Conservation (phyloP, 2,888 invertebrate species). For the Tenthredo notha region DNA sequence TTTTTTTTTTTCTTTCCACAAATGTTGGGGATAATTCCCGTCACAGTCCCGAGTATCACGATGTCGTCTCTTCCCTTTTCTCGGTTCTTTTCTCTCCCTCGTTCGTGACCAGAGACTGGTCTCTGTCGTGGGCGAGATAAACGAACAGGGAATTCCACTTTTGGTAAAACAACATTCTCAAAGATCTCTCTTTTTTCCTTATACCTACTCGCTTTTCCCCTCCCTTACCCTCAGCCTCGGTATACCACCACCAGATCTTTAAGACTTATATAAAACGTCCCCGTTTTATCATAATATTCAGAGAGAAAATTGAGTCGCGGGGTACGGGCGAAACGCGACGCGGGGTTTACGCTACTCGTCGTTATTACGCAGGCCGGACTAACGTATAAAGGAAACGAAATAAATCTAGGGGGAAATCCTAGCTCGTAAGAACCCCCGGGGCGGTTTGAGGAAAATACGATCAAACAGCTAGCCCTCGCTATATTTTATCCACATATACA, state of each 20-base stretch:
- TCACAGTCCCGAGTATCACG: neutral
- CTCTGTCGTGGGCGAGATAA: constrained; percentile 17
- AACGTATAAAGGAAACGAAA: constrained; percentile 22
- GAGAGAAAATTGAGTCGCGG: constrained; percentile 47
- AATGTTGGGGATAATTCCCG: neutral
- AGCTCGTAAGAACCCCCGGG: neutral
- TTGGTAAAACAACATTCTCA: constrained; percentile 42
- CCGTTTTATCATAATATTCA: constrained; percentile 46
- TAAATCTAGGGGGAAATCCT: constrained; percentile 26
- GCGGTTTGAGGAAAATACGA: constrained; percentile 10
- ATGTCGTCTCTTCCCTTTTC: neutral
- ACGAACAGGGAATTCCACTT: constrained; percentile 48
- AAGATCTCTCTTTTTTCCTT: neutral
- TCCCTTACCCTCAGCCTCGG: neutral
- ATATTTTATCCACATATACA: neutral
- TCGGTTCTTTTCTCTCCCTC: neutral
- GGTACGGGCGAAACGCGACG: neutral
- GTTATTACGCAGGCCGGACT: constrained; percentile 48
- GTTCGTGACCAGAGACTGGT: neutral
- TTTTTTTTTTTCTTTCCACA: no score
- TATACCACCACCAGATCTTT: neutral
- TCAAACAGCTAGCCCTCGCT: constrained; percentile 3
- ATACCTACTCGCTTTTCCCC: neutral
- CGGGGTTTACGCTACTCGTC: neutral
- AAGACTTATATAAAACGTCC: constrained; percentile 39